These are phyloP conservation scores for Schizothorax lantsangensis DNA, from an alignment of 2,797 vertebrate genomes.

Conservation along the genomic window DNA sequence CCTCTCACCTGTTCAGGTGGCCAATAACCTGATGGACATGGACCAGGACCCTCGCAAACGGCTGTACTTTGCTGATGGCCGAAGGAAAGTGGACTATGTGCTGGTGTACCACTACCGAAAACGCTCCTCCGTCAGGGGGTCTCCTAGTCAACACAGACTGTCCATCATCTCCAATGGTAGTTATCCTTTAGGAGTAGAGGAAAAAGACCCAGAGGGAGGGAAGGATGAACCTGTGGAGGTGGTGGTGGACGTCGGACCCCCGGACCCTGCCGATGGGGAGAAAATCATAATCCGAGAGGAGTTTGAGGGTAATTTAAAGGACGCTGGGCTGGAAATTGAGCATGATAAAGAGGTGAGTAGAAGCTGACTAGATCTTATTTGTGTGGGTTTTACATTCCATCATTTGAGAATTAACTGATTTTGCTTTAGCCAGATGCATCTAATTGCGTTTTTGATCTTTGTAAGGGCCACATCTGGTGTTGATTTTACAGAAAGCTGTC, in stretches of 20 bases:
- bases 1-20: slow-evolving; percentile 76
- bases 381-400: neutral
- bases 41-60: slow-evolving; percentile 67
- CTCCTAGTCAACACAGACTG: slow-evolving; percentile 67
- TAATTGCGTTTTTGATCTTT: neutral
- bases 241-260: slow-evolving; percentile 70
- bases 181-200: slow-evolving; percentile 68
- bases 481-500: slow-evolving; percentile 4
- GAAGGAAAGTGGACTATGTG: slow-evolving; percentile 94
- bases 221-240: slow-evolving; percentile 71
- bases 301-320: slow-evolving; percentile 87
- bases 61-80: slow-evolving; percentile 87
- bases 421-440: neutral
- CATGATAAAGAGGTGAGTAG: slow-evolving; percentile 89
- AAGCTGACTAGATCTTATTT: slow-evolving; percentile 12
- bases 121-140: slow-evolving; percentile 61
- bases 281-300: slow-evolving; percentile 87
- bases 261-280: slow-evolving; percentile 85
- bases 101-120: slow-evolving; percentile 89
- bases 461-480: slow-evolving; percentile 10
- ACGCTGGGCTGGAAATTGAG: slow-evolving; percentile 93
- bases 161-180: slow-evolving; percentile 87
- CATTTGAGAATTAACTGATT: neutral
- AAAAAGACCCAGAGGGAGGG: slow-evolving; percentile 62
- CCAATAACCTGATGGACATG: slow-evolving; percentile 82